These are phyloP conservation scores for Hucho hucho DNA, from an alignment of 2,113 vertebrate species.

Conservation along the genomic window DNA sequence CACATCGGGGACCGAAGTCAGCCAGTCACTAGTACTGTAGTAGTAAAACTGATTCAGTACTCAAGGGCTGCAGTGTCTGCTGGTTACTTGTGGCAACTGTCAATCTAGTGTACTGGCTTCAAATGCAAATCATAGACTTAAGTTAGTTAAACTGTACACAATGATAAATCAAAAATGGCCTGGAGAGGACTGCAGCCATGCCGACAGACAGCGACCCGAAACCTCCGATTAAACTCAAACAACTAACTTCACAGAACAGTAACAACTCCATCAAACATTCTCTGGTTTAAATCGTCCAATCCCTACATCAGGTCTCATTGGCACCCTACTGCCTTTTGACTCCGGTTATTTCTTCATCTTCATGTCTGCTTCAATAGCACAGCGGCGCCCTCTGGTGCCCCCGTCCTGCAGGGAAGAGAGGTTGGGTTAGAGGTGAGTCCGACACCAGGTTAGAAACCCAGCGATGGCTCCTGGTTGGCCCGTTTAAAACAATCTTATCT, in stretches of 20 bases:
- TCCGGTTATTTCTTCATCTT: constrained; percentile 94
- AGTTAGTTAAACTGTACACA: constrained; percentile 1
- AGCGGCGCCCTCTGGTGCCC: constrained; percentile 95
- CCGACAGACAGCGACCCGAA: constrained; percentile 1
- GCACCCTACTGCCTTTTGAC: neutral
- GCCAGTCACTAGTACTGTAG: neutral
- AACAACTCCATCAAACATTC: constrained; percentile 17
- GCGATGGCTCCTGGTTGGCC: constrained; percentile 23
- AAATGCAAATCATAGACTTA: neutral
- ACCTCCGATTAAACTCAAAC: constrained; percentile 8
- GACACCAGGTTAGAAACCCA: constrained; percentile 24
- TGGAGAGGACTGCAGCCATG: constrained; percentile 3
- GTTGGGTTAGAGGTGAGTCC: constrained; percentile 7
- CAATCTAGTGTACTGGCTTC: constrained; percentile 2
- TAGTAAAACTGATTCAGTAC: neutral
- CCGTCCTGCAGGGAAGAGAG: constrained; percentile 77
- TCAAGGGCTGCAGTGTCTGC: neutral
- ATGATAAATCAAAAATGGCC: constrained; percentile 20
- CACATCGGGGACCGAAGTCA: neutral
- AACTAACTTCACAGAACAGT: constrained; percentile 14
- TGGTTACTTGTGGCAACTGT: neutral
- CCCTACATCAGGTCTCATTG: neutral
- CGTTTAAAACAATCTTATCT: constrained; percentile 51
- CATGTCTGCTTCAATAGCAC: constrained; percentile 98
- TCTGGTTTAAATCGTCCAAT: neutral